Conservation (phyloP, 2,797 vertebrate species). For the Chrosomus eos region DNA sequence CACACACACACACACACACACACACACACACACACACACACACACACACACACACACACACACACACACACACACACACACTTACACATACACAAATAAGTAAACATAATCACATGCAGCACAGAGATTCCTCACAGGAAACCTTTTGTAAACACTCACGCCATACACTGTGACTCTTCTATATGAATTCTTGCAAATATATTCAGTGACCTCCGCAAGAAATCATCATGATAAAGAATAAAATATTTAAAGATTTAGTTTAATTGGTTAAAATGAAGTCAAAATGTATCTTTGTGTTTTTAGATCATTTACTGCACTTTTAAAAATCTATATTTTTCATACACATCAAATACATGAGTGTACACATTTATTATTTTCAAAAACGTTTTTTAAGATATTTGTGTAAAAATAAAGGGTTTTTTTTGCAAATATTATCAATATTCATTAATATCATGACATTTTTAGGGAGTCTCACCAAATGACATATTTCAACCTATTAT, state of each 20-base stretch:
- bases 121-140: conserved; percentile 26
- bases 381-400: neutral
- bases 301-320: too few species aligned
- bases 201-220: neutral
- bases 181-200: neutral
- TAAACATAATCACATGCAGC: conserved; percentile 50
- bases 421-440: neutral
- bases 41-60: neutral
- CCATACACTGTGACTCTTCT: conserved; percentile 2
- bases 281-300: too few species aligned
- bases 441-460: neutral
- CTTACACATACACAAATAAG: conserved; percentile 40
- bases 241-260: neutral
- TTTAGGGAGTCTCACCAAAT: neutral
- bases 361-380: neutral
- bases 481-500: neutral
- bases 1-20: conserved; percentile 17
- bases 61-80: too few species aligned
- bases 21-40: neutral
- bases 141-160: neutral
- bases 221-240: neutral
- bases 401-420: neutral
- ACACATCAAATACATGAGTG: neutral
- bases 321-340: neutral
- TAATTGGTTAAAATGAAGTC: neutral